Conservation (phyloP, 37 sponge, comb jelly and placozoan genomes). For the Haliclona indistincta region DNA sequence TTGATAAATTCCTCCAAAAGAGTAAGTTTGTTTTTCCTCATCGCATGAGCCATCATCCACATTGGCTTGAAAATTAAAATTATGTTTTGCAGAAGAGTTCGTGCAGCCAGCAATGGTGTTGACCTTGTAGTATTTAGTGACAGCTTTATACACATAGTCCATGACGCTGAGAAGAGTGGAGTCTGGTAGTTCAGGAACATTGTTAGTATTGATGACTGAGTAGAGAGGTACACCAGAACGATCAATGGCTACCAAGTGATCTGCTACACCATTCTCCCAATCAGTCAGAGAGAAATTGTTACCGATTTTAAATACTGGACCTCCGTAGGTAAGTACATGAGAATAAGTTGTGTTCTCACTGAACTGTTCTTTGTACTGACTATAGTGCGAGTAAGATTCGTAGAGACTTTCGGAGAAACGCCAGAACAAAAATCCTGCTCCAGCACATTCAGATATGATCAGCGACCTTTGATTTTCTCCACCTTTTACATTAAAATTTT, state of each 20-base stretch:
- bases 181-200: constrained; percentile 20
- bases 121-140: constrained; percentile 9
- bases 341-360: constrained; percentile 13
- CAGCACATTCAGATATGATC: constrained; percentile 12
- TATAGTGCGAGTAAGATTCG: neutral
- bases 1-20: constrained; percentile 35
- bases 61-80: constrained; percentile 36
- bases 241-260: constrained; percentile 28
- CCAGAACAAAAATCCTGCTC: constrained; percentile 53
- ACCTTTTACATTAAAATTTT: neutral
- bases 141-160: constrained; percentile 10
- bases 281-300: neutral
- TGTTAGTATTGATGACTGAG: constrained; percentile 10
- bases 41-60: constrained; percentile 31
- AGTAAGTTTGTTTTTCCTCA: constrained; percentile 13
- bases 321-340: constrained; percentile 27
- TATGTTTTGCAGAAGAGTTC: constrained; percentile 1
- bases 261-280: constrained; percentile 27
- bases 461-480: neutral
- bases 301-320: constrained; percentile 18
- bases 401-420: constrained; percentile 6
- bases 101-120: constrained; percentile 39
- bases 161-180: constrained; percentile 2
- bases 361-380: neutral
- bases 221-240: constrained; percentile 23